A percentile compares a stretch with the other conserved stretches of the same genome.
These are phyloP conservation scores for Tigriopus japonicus DNA, from an alignment of 1,140 invertebrate genomes.

Conservation along the genomic window DNA sequence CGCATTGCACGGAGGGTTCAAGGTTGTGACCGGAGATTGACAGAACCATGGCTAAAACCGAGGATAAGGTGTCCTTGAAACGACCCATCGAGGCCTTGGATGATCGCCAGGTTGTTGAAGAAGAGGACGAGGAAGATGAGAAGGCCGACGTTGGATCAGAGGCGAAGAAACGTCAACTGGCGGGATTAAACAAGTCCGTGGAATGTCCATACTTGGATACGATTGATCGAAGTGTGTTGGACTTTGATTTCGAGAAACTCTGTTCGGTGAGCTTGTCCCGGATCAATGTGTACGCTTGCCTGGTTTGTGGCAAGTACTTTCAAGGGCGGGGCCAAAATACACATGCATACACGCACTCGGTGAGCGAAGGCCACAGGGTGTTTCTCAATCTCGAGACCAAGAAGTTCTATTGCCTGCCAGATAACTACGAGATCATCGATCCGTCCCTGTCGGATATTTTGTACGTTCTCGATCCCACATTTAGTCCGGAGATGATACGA, in stretches of 20 bases:
- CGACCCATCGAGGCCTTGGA: too few species aligned
- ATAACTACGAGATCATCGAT: slow-evolving; percentile 99
- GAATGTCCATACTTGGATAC: slow-evolving; percentile 86
- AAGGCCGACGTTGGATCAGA: too few species aligned
- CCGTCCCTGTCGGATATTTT: slow-evolving; percentile 97
- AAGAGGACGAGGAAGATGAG: too few species aligned
- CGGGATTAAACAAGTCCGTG: too few species aligned
- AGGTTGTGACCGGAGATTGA: too few species aligned
- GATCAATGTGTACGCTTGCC: slow-evolving; percentile 98
- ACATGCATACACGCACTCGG: slow-evolving; percentile 96
- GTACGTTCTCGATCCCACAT: slow-evolving; percentile 96
- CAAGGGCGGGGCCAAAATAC: slow-evolving; percentile 90
- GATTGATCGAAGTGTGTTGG: slow-evolving; percentile 85
- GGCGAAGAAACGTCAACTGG: too few species aligned
- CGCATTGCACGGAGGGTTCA: too few species aligned
- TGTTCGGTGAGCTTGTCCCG: slow-evolving; percentile 94
- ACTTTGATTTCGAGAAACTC: slow-evolving; percentile 99
- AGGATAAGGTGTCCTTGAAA: too few species aligned
- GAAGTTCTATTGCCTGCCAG: slow-evolving; percentile 96
- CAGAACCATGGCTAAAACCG: too few species aligned
- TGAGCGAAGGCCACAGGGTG: slow-evolving; percentile 91
- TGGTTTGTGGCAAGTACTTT: slow-evolving; percentile 99
- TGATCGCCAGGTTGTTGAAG: too few species aligned
- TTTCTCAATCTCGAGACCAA: slow-evolving; percentile 92
- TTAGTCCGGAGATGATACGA: slow-evolving; percentile 56